Percentiles rank a stretch among this genome's conserved stretches.
phyloP scores from a whole-genome alignment of 2,888 invertebrate genomes.

The Rutpela maculata region DNA sequence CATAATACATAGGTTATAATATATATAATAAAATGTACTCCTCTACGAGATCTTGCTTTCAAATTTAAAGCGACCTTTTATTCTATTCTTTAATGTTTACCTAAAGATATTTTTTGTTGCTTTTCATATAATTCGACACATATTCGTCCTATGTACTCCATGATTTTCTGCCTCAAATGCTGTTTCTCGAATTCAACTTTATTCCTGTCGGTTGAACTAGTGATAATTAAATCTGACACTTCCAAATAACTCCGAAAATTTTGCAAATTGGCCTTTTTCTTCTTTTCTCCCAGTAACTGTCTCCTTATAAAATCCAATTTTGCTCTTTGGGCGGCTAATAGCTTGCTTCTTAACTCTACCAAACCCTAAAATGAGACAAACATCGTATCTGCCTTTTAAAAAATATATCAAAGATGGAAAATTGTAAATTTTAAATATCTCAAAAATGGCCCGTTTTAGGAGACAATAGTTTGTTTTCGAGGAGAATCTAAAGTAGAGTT shows the following conservation, averaged over 20 bases:
- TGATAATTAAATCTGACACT: constrained; percentile 28
- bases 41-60: too few species aligned
- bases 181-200: constrained; percentile 24
- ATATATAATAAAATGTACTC: too few species aligned
- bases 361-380: constrained; percentile 19
- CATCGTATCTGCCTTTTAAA: too few species aligned
- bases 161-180: constrained; percentile 12
- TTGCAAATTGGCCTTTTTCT: neutral
- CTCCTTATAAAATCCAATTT: neutral
- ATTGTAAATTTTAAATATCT: too few species aligned
- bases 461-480: too few species aligned
- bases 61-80: too few species aligned
- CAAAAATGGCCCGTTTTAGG: too few species aligned
- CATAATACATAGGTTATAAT: too few species aligned
- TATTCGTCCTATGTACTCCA: neutral
- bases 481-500: too few species aligned
- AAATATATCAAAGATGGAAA: too few species aligned
- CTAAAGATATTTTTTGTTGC: constrained; percentile 15
- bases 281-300: neutral
- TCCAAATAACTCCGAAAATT: constrained; percentile 32
- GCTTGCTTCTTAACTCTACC: constrained; percentile 11
- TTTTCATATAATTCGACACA: constrained; percentile 13
- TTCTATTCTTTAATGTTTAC: neutral
- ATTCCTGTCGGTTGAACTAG: constrained; percentile 3
- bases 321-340: constrained; percentile 1